phyloP scores from a whole-genome alignment of 1,140 invertebrate species.

The Schlechtendalia chinensis region DNA sequence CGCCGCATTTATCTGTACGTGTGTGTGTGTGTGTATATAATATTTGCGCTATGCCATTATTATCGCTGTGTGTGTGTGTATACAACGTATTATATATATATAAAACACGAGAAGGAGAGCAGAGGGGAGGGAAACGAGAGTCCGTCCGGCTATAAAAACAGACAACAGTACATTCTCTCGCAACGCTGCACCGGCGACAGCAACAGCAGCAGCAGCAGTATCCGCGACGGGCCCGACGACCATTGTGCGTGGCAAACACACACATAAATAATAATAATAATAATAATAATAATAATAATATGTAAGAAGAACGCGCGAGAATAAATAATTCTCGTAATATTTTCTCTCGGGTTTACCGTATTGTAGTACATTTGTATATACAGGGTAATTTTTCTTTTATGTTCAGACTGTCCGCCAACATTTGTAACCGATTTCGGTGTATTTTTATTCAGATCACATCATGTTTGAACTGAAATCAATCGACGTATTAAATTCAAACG shows the following conservation, averaged over 20 bases:
- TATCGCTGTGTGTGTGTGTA: background rate
- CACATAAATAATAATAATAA: background rate
- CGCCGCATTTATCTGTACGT: too few relatives aligned
- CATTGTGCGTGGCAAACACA: background rate
- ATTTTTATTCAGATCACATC: too few relatives aligned
- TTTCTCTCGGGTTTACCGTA: background rate
- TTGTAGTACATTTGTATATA: background rate
- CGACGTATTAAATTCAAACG: too few relatives aligned
- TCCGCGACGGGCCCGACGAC: too few relatives aligned
- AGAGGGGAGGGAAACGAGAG: background rate
- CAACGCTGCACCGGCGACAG: too few relatives aligned
- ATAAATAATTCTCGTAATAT: background rate
- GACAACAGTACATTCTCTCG: constrained; percentile 5
- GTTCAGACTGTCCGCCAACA: too few relatives aligned
- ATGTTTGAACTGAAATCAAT: too few relatives aligned
- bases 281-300: too few relatives aligned
- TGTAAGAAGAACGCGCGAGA: background rate
- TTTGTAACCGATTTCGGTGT: background rate
- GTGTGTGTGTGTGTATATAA: background rate
- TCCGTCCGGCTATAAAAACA: constrained; percentile 1
- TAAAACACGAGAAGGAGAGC: too few relatives aligned
- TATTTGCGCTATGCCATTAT: constrained; percentile 34
- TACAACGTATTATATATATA: too few relatives aligned
- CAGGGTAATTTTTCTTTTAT: too few relatives aligned
- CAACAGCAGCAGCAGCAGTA: too few relatives aligned